Evolutionary conservation across 2,888 invertebrate genomes (phyloP).

Genomic region (Yponomeuta evonymella): DNA sequence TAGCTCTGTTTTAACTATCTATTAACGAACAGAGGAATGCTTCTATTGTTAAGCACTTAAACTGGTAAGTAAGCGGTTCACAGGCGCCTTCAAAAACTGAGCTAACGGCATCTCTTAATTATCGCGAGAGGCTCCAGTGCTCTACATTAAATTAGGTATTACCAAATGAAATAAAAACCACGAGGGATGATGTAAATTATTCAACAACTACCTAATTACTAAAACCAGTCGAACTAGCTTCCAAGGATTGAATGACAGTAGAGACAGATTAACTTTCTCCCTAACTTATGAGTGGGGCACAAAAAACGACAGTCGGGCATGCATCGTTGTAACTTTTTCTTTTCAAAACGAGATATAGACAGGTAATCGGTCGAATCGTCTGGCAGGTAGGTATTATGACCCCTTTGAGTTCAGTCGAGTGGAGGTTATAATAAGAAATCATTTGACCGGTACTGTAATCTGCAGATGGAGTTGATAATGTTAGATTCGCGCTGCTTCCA

Average conservation of each 20-base stretch:
- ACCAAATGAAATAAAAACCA: slow-evolving; percentile 31
- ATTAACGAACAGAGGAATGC: background rate
- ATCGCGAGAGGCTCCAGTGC: background rate
- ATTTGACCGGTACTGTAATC: background rate
- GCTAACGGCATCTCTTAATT: background rate
- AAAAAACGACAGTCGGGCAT: background rate
- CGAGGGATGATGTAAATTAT: slow-evolving; percentile 42
- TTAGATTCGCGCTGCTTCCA: background rate
- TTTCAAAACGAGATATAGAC: background rate
- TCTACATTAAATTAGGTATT: background rate
- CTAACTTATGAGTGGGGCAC: background rate
- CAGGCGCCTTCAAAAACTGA: background rate
- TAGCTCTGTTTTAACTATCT: background rate
- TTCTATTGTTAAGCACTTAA: background rate
- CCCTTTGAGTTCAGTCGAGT: background rate
- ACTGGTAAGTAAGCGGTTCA: background rate
- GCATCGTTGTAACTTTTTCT: background rate
- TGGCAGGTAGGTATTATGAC: background rate
- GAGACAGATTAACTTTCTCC: background rate
- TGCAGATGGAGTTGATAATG: background rate
- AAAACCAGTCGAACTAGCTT: slow-evolving; percentile 34
- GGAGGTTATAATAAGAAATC: background rate
- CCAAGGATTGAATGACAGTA: slow-evolving; percentile 14
- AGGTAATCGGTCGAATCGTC: background rate
- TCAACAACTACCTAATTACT: slow-evolving; percentile 28